phyloP scores from a whole-genome alignment of 2,888 invertebrate species.

The Brachypterus glaber region DNA sequence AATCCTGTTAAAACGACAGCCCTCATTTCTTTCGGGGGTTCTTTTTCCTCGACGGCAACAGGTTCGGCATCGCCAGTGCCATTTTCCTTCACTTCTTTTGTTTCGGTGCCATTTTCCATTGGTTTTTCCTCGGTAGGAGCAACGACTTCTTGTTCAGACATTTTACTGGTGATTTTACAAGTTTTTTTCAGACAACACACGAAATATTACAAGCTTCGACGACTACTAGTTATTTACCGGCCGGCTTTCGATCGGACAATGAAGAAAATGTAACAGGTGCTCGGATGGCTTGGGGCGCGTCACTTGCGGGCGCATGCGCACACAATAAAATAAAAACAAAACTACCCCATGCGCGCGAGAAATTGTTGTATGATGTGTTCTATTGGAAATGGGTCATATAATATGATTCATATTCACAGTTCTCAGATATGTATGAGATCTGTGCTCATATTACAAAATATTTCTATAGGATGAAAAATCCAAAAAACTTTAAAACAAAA shows the following conservation, averaged over 20 bases:
- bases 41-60: slow-evolving; percentile 35
- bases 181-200: slow-evolving; percentile 8
- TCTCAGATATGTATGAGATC: too few species aligned
- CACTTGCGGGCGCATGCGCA: slow-evolving; percentile 31
- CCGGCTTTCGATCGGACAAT: slow-evolving; percentile 29
- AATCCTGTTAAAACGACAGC: slow-evolving; percentile 77
- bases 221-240: slow-evolving; percentile 17
- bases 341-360: slow-evolving; percentile 21
- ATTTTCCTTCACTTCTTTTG: slow-evolving; percentile 38
- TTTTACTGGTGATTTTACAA: slow-evolving; percentile 16
- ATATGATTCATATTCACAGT: too few species aligned
- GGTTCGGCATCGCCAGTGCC: slow-evolving; percentile 40
- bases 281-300: slow-evolving; percentile 34
- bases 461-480: too few species aligned
- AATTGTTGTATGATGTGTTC: too few species aligned
- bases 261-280: slow-evolving; percentile 34
- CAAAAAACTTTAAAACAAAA: too few species aligned
- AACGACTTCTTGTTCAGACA: slow-evolving; percentile 29
- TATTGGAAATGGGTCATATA: too few species aligned
- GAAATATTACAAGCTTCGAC: slow-evolving; percentile 8
- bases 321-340: slow-evolving; percentile 24
- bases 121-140: slow-evolving; percentile 28
- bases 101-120: slow-evolving; percentile 21
- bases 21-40: slow-evolving; percentile 72
- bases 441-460: too few species aligned